Evolutionary conservation across 2,113 vertebrate genomes (phyloP), one percentile per base, ranked within the genome.

Genomic region (Dromas ardeola): DNA sequence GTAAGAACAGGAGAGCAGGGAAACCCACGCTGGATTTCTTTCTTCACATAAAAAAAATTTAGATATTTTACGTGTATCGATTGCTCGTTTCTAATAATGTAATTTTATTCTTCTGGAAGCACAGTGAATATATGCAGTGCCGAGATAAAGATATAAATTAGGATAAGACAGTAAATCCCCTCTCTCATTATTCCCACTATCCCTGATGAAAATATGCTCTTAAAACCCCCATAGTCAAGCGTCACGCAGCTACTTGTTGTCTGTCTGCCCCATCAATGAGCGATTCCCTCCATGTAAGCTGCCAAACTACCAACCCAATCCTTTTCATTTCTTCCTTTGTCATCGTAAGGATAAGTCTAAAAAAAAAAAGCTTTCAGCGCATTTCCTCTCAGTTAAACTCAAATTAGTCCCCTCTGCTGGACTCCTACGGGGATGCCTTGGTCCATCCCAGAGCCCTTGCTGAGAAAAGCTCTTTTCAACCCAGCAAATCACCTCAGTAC

Each of bases 391-490:
- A 55, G 96, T 96, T 96, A 96, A 98, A 95, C 96, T 94, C 97
- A 98, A 98, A 98, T 98, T 96, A 98, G 98, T 97, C 93, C 92
- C 96, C 89, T 97, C 92, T 77, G 79, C 82, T 73, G 89, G 94
- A 81, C 97, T 97, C 98, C 98, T 96, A 94, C 97, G 81, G 98
- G 79, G 98, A 89, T 66, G 93, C 93, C 97, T 93, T 94, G 93
- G 95, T 96, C 92, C 97, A 90, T 92, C 94, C 83, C 94, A 93
- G 97, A 93, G 93, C n/a, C 6, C 97, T 96, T 91, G 95, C 98
- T 97, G 97, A 95, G 98, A 97, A 98, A 98, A 98, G 83, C 94
- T 95, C 97, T 94, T 98, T 98, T 97, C 82, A 97, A 95, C 36
- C 77, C 80, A 11, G 76, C 95, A 97, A 97, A 98, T 97, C 98